A percentile compares a stretch with the other conserved stretches of the same genome.
phyloP scores from a whole-genome alignment of 2,113 vertebrate species.

The Amphilophus citrinellus region DNA sequence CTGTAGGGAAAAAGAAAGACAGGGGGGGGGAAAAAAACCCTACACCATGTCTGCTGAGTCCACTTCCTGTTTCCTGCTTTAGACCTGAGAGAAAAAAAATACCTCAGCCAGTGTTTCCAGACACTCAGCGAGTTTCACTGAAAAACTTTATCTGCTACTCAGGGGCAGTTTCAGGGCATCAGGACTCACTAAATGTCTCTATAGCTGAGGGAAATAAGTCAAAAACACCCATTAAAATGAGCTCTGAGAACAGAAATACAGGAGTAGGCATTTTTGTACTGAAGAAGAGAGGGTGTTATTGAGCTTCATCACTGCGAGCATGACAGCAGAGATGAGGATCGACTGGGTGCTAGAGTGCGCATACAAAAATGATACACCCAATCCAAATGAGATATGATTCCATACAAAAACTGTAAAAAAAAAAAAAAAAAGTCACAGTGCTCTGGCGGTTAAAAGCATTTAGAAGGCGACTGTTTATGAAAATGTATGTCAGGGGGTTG shows the following conservation, averaged over 20 bases:
- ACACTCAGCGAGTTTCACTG: neutral
- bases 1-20: neutral
- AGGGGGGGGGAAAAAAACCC: neutral
- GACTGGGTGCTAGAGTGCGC: neutral
- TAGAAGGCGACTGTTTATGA: constrained; percentile 36
- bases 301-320: neutral
- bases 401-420: neutral
- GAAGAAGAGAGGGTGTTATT: constrained; percentile 5
- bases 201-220: constrained; percentile 51
- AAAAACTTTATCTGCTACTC: constrained; percentile 11
- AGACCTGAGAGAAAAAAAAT: neutral
- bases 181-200: constrained; percentile 41
- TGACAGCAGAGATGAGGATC: constrained; percentile 3
- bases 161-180: constrained; percentile 16
- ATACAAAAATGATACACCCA: neutral
- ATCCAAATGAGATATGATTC: constrained; percentile 15
- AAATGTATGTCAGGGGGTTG: constrained; percentile 49
- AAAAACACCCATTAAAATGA: constrained; percentile 34
- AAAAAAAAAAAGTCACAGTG: neutral
- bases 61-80: constrained; percentile 72
- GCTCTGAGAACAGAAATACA: constrained; percentile 39
- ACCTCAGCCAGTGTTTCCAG: constrained; percentile 32
- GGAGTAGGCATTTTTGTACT: neutral
- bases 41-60: constrained; percentile 38
- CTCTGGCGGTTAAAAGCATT: constrained; percentile 25